Conservation (phyloP, 2,888 invertebrate species). For the Dascillus cervinus region DNA sequence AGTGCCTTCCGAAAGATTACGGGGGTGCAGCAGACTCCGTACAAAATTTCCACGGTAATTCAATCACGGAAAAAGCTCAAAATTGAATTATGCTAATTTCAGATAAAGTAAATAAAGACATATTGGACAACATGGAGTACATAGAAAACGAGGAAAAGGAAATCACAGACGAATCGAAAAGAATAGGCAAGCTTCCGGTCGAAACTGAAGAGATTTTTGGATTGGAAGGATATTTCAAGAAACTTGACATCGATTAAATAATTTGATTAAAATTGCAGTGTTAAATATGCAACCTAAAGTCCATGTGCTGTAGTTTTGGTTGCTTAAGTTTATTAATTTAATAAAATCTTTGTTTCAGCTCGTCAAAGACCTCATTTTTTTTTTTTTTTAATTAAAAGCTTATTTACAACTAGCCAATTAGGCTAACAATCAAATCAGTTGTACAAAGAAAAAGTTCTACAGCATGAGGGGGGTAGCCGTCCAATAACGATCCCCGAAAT, state of each 20-base stretch:
- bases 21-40: slow-evolving; percentile 21
- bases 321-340: no score
- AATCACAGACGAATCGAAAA: slow-evolving; percentile 48
- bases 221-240: slow-evolving; percentile 65
- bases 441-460: no score
- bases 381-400: no score
- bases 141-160: slow-evolving; percentile 45
- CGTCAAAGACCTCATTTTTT: no score
- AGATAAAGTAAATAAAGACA: slow-evolving; percentile 22
- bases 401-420: no score
- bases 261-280: no score
- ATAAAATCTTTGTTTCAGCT: no score
- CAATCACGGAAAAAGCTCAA: neutral
- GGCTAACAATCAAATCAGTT: no score
- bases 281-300: no score
- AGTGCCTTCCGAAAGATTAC: slow-evolving; percentile 23
- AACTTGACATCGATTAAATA: slow-evolving; percentile 57
- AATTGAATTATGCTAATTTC: neutral
- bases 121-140: slow-evolving; percentile 33
- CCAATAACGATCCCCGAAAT: no score
- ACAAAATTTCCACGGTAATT: slow-evolving; percentile 24
- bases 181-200: slow-evolving; percentile 57
- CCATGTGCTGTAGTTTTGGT: no score
- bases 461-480: no score
- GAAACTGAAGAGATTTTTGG: slow-evolving; percentile 53